Percentiles rank a stretch among this genome's conserved stretches.
Evolutionary conservation across 2,797 vertebrate species (phyloP).

Genomic region (Danionella dracula): DNA sequence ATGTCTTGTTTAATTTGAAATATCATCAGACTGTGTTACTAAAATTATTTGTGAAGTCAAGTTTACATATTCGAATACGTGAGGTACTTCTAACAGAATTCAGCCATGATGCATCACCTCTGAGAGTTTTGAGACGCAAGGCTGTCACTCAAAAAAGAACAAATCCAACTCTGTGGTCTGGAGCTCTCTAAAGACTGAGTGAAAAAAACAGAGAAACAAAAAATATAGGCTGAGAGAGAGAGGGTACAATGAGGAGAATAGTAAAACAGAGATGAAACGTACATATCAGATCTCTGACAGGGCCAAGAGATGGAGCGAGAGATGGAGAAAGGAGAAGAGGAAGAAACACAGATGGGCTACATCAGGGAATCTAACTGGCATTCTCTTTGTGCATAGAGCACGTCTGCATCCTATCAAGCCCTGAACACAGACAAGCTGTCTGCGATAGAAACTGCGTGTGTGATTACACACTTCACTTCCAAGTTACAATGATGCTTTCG

Average conservation of each 20-base stretch:
- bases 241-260: neutral
- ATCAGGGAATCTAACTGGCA: slow-evolving; percentile 10
- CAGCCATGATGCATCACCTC: neutral
- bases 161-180: slow-evolving; percentile 2
- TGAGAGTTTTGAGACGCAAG: neutral
- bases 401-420: slow-evolving; percentile 24
- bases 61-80: neutral
- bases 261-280: slow-evolving; percentile 8
- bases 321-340: slow-evolving; percentile 38
- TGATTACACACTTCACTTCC: neutral
- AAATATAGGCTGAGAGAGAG: neutral
- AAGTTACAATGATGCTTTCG: neutral
- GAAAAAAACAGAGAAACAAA: neutral
- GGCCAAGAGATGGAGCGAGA: slow-evolving; percentile 5
- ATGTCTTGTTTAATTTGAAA: neutral
- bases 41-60: neutral
- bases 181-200: slow-evolving; percentile 18
- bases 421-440: slow-evolving; percentile 16
- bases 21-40: neutral
- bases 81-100: slow-evolving; percentile 7
- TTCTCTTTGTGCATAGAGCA: slow-evolving; percentile 34
- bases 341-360: neutral
- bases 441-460: neutral
- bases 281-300: slow-evolving; percentile 23
- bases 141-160: neutral